A percentile compares a stretch with the other conserved stretches of the same genome.
phyloP scores from a whole-genome alignment of 2,888 invertebrate genomes.

The Pristionchus maxplancki region DNA sequence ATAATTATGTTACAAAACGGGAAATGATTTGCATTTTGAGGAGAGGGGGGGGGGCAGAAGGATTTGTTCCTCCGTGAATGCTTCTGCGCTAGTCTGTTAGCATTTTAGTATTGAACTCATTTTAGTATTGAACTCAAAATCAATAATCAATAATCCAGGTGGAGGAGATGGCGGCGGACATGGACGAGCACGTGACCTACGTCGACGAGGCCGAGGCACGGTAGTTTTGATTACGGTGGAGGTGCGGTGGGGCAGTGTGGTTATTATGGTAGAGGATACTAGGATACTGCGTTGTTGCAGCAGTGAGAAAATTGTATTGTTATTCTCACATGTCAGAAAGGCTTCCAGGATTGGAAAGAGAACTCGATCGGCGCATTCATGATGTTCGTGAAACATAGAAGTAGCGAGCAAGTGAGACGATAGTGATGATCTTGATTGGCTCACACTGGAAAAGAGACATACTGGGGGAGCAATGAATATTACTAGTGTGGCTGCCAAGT shows the following conservation, averaged over 20 bases:
- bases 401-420: neutral
- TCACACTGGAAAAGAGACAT: too few relatives aligned
- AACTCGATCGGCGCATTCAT: neutral
- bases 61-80: too few relatives aligned
- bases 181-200: constrained; percentile 28
- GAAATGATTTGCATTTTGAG: too few relatives aligned
- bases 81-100: too few relatives aligned
- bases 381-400: neutral
- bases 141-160: neutral
- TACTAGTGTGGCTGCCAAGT: too few relatives aligned
- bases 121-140: too few relatives aligned
- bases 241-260: neutral
- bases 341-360: too few relatives aligned
- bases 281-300: neutral
- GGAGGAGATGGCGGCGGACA: constrained; percentile 33
- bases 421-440: neutral
- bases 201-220: constrained; percentile 9
- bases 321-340: too few relatives aligned
- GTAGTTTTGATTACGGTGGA: neutral
- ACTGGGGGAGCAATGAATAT: too few relatives aligned
- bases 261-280: neutral
- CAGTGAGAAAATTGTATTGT: too few relatives aligned
- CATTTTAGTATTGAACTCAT: too few relatives aligned
- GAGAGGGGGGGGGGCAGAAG: too few relatives aligned
- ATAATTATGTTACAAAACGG: neutral